phyloP scores from a whole-genome alignment of 2,113 vertebrate species.

The Myiagra hebetior region DNA sequence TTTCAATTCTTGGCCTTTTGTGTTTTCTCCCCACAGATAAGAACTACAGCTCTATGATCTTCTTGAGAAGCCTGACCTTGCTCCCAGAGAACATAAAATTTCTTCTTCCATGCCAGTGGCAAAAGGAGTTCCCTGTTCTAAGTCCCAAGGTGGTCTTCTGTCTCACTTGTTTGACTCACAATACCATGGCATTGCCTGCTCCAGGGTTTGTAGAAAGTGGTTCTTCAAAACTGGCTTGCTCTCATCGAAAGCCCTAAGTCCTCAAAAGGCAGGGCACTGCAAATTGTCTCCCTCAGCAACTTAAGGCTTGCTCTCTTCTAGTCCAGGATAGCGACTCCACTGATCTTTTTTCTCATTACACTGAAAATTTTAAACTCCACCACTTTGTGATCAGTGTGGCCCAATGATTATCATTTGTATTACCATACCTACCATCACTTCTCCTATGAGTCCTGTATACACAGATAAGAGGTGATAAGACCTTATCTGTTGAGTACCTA shows the following conservation, averaged over 20 bases:
- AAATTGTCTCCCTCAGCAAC: background rate
- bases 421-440: background rate
- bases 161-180: background rate
- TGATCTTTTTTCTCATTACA: background rate
- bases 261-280: background rate
- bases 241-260: background rate
- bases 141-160: background rate
- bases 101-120: background rate
- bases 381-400: background rate
- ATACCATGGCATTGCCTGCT: background rate
- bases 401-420: background rate
- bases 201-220: background rate
- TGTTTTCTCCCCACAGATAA: background rate
- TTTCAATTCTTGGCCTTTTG: background rate
- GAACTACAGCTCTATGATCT: background rate
- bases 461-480: background rate
- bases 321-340: background rate
- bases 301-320: background rate
- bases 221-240: background rate
- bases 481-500: background rate
- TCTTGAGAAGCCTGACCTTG: background rate
- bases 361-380: background rate
- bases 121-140: background rate
- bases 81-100: background rate
- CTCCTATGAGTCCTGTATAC: background rate